Evolutionary conservation across 2,797 vertebrate genomes (phyloP), one percentile per base, ranked within the genome.

Genomic region (Columba guinea): DNA sequence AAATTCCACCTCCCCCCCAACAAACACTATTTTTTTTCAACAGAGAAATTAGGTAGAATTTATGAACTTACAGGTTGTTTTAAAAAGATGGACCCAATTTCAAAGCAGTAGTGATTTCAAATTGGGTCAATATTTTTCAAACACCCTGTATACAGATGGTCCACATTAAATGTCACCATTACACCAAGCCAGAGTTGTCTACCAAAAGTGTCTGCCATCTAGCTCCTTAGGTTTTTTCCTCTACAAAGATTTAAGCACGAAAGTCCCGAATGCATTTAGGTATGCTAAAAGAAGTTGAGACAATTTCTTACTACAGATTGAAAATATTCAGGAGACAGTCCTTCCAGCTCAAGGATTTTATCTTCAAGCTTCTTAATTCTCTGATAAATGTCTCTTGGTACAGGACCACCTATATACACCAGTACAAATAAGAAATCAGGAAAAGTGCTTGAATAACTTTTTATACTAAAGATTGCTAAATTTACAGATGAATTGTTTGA

Each of bases 321-420:
- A 97, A 99, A 99, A 98, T 99, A 99, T 96, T 99, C 99, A 7
- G 99, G 99, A 75, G 99, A 99, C 94, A 99, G 98, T 94, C 99
- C 99, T 98, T 99, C 99, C 92, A 99, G 97, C 97, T 99, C 99
- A 97, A 99, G 98, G 90, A 99, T 99, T 95, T 99, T 99, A 98
- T 99, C 98, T 98, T 99, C 99, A 97, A 99, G 98, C 96, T 98
- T 99, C 98, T 99, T 99, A 95, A 99, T 98, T 94, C 99, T 98
- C 96, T 99, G 99, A 98, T 99, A 99, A 96, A 99, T 98, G 89
- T 98, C 99, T 97, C 98, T 93, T 73, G 99, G 99, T 81, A 99
- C 99, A 5, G 99, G 99, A 67, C 99, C 99, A 83, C 97, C 99
- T 99, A 94, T 90, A 96, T 14, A 84, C 10, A 89, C 48, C 49